Evolutionary conservation across 2,888 invertebrate genomes (phyloP).

Genomic region (Cheilosia urbana): DNA sequence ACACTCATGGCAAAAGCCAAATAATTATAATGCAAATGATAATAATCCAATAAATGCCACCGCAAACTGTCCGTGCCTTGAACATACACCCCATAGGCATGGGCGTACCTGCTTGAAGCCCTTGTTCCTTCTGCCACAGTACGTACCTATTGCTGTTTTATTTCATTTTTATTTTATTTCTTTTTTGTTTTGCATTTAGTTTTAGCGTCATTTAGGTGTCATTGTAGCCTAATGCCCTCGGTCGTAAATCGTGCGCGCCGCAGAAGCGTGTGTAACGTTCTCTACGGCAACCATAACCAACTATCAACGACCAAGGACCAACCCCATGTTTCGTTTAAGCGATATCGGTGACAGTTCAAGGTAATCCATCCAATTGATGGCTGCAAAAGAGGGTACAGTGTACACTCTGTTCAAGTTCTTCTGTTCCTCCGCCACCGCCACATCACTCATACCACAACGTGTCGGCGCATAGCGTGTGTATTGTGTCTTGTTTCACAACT

Average conservation of each 20-base stretch:
- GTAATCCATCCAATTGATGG: slow-evolving; percentile 69
- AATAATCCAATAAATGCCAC: slow-evolving; percentile 68
- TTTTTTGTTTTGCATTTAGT: neutral
- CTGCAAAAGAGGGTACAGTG: slow-evolving; percentile 39
- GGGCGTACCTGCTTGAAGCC: slow-evolving; percentile 12
- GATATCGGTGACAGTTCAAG: slow-evolving; percentile 66
- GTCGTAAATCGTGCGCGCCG: slow-evolving; percentile 65
- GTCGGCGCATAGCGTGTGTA: neutral
- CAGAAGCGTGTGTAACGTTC: slow-evolving; percentile 53
- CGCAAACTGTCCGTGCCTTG: slow-evolving; percentile 37
- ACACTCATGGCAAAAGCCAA: slow-evolving; percentile 35
- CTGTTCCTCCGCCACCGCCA: neutral
- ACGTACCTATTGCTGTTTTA: neutral
- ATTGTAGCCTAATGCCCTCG: slow-evolving; percentile 62
- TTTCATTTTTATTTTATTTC: neutral
- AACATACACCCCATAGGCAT: slow-evolving; percentile 5
- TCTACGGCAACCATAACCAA: slow-evolving; percentile 38
- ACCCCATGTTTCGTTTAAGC: slow-evolving; percentile 43
- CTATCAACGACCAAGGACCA: neutral
- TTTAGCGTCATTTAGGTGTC: slow-evolving; percentile 50
- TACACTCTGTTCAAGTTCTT: neutral
- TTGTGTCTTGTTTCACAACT: slow-evolving; percentile 57
- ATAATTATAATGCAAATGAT: slow-evolving; percentile 48
- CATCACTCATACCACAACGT: neutral
- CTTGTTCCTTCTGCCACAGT: neutral